Base-by-base conservation (phyloP, 2,113 vertebrate genomes). In the Anolis carolinensis region DNA sequence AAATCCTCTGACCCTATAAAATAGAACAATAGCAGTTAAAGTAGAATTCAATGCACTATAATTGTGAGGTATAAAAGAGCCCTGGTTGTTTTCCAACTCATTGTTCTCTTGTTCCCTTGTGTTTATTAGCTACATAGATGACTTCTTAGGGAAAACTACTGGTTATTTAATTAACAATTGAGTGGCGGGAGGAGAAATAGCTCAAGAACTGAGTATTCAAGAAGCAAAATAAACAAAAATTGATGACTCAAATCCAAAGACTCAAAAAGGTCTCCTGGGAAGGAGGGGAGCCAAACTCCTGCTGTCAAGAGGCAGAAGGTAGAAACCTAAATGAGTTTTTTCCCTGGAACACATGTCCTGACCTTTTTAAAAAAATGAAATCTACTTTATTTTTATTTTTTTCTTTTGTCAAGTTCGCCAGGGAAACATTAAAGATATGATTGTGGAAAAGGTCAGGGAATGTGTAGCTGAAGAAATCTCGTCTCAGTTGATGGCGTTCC, bases 331-430 rank as follows among this genome's bases (percentile, higher is more conserved):
- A 95, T 96, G 95, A 96, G 92, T 93, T 96, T 96, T n/a, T 95
- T 94, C 84, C 44, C 87, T 88, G 79, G 91, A 95, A 96, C 95
- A 95, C 90, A 39, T 93, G 94, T 95, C 90, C 92, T 97, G 96
- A 97, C 96, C 96, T 96, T 97, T 93, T 96, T 94, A 92, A 16
- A 89, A 90, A 89, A 94, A 94, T 95, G 94, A 95, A 96, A 95
- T 94, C 94, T 89, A 88, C 95, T 96, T 95, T 95, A 94, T 95
- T 96, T 95, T 94, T 94, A 95, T 95, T 95, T 94, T 95, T 94
- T 94, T 92, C 93, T 96, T 97, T 96, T 90, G 95, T 90, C 94
- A 93, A 88, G 90, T 93, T 89, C 20, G 0, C 85, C 84, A 25
- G n/a, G 81, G 90, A 88, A 89, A 79, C 86, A 62, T 89, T 91